Base-by-base conservation (phyloP, 2,888 invertebrate genomes). In the Hirudinaria manillensis region DNA sequence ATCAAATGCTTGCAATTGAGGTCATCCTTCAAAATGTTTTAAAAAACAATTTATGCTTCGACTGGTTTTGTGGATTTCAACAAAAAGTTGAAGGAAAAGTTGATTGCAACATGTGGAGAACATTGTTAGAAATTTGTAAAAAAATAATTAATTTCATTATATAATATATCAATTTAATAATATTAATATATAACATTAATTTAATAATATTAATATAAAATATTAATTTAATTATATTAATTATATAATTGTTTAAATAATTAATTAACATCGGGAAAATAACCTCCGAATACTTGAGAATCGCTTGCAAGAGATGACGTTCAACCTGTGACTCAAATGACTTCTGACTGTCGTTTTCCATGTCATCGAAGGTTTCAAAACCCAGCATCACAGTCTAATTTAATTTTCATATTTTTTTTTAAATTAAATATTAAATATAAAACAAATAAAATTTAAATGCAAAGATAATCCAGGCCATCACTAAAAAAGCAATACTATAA, bases 321-420 rank as follows among this genome's bases (percentile, higher is more conserved):
- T 29, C 21, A 24, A 68, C 19, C 13, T 29, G n/a, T 13, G 32
- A 34, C 7, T 68, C 34, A 6, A 68, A n/a, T 13, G 32, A 34
- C 36, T 13, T 68, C 21, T 32, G 6, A 10, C 34, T 68, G 34
- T 68, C 36, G 32, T n/a, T 29, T 10, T 10, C n/a, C 2, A 32
- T 16, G 2, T 68, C 68, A 32, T 68, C 68, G 19, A 68, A 68
- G n/a, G 68, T 34, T 34, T 68, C 68, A 13, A 68, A 68, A 21
- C 68, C 68, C 2, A 68, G 36, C 36, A 36, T 68, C 32, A 68
- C 68, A 24, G 68, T 68, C 68, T 68, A 29, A 29, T 29, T 34
- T 27, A 1, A 29, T 16, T 2, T 29, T 19, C 7, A 24, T 27
- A 10, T 2, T 19, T n/a, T 68, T 68, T 34, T 29, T 34, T 27